Conservation (phyloP, 2,888 invertebrate genomes). For the Lepidochitona cinerea region DNA sequence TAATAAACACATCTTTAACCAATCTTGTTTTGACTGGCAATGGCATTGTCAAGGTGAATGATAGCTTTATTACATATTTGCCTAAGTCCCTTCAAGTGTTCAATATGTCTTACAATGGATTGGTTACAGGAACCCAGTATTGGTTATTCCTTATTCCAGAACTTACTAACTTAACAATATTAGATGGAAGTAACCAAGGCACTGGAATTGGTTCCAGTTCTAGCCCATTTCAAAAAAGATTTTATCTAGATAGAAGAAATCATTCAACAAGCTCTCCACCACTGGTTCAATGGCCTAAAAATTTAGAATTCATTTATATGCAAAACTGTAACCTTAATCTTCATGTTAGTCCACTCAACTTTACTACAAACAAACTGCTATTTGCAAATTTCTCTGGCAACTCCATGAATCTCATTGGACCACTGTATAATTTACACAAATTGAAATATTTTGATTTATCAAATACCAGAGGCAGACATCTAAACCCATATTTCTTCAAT, state of each 20-base stretch:
- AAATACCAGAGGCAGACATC: background rate
- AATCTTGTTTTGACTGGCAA: background rate
- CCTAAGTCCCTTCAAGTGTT: background rate
- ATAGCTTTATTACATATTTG: background rate
- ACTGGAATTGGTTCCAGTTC: background rate
- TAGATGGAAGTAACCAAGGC: background rate
- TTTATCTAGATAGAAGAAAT: no score
- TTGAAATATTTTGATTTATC: conserved; percentile 14
- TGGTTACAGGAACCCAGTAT: background rate
- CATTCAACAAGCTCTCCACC: no score
- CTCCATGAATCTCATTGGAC: conserved; percentile 2
- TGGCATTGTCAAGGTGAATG: background rate
- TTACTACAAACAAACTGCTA: background rate
- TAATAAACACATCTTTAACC: background rate
- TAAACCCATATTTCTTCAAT: conserved; percentile 6
- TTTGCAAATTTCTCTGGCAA: conserved; percentile 10
- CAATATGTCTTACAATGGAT: background rate
- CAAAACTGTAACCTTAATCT: background rate
- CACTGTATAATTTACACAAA: conserved; percentile 8
- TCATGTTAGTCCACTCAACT: background rate
- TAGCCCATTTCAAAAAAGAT: no score
- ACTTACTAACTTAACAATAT: background rate
- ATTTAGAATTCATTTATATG: background rate
- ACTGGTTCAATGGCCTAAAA: no score
- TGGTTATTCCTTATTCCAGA: background rate